phyloP scores from a whole-genome alignment of 2,888 invertebrate genomes.

The Boloria euphrosyne region DNA sequence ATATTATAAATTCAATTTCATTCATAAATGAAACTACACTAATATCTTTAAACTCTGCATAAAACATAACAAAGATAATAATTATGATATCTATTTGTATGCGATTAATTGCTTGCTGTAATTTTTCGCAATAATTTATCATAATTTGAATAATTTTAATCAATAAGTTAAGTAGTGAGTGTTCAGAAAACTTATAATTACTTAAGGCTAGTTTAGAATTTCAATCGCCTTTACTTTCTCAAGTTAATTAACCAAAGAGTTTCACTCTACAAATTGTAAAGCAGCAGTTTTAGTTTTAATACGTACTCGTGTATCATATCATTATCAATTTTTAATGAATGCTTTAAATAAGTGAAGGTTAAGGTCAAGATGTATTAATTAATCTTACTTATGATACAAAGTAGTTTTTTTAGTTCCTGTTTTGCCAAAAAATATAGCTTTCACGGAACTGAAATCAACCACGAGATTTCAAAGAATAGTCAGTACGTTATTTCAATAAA shows the following conservation, averaged over 20 bases:
- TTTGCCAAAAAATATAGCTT: no score
- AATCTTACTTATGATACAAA: no score
- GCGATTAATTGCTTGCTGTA: conserved; percentile 20
- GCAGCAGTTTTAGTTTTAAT: not conserved
- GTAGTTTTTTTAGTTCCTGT: no score
- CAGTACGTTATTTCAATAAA: no score
- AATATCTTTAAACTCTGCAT: not conserved
- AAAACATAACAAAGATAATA: not conserved
- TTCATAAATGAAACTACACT: no score
- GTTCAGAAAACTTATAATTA: conserved; percentile 35
- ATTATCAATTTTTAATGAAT: no score
- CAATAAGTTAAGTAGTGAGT: conserved; percentile 26
- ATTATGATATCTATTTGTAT: not conserved
- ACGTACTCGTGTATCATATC: not conserved
- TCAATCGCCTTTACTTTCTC: conserved; percentile 26
- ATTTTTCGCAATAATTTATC: conserved; percentile 22
- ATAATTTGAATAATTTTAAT: conserved; percentile 29
- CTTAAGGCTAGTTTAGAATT: conserved; percentile 29
- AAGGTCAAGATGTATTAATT: no score
- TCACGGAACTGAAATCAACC: no score
- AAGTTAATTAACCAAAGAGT: conserved; percentile 25
- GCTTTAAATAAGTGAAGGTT: no score
- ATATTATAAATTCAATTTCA: no score
- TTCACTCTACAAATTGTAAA: conserved; percentile 14
- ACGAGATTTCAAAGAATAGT: no score